These are phyloP conservation scores for Deroplatys truncata DNA, from an alignment of 2,888 invertebrate species.

Conservation along the genomic window DNA sequence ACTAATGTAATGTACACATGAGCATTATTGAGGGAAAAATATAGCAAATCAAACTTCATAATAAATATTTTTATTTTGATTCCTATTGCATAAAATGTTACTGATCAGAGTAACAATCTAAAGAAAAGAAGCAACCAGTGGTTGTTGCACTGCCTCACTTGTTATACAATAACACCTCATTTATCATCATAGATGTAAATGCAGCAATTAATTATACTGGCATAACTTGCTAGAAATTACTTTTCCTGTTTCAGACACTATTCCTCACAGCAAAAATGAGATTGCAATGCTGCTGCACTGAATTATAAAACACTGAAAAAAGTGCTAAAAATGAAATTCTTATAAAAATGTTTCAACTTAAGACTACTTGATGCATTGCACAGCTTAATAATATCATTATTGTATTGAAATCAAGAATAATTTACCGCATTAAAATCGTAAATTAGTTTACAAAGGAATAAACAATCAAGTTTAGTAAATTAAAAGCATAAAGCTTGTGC, in stretches of 20 bases:
- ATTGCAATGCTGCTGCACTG: not conserved
- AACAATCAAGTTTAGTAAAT: not conserved
- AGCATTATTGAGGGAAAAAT: not conserved
- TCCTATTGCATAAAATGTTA: not conserved
- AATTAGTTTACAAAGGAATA: not conserved
- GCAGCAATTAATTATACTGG: not conserved
- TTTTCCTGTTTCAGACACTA: not conserved
- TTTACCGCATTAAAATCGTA: not conserved
- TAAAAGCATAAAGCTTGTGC: not conserved
- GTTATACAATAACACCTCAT: not conserved
- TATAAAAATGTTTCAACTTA: not conserved
- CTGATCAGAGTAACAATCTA: not conserved
- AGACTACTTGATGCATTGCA: not conserved
- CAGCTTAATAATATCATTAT: not conserved
- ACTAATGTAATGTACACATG: too few species aligned
- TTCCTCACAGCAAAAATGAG: not conserved
- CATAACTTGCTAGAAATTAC: not conserved
- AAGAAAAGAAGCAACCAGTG: not conserved
- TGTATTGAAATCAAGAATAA: not conserved
- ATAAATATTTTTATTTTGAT: not conserved
- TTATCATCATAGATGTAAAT: not conserved
- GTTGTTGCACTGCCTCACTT: not conserved
- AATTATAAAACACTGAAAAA: not conserved
- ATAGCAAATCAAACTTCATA: not conserved
- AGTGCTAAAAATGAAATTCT: not conserved